Conservation (phyloP, 2,113 vertebrate genomes). For the Carettochelys insculpta region DNA sequence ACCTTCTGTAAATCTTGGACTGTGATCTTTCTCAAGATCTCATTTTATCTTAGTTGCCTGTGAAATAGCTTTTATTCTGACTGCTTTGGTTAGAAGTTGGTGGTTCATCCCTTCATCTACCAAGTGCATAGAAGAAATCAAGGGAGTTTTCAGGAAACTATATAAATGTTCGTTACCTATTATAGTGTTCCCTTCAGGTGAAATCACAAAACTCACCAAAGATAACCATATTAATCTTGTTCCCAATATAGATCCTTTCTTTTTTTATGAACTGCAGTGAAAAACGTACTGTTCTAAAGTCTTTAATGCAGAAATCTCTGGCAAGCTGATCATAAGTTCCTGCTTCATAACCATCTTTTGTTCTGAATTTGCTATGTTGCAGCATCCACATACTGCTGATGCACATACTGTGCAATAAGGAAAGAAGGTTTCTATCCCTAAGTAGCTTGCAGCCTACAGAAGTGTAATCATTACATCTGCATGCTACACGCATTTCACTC, state of each 20-base stretch:
- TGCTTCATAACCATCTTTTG: not conserved
- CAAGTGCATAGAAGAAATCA: slow-evolving; percentile 38
- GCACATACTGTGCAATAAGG: not conserved
- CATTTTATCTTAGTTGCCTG: not conserved
- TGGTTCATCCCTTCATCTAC: slow-evolving; percentile 52
- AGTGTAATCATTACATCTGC: not conserved
- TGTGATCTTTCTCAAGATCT: not conserved
- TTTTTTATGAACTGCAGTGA: not conserved
- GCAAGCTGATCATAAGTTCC: not conserved
- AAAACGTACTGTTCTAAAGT: not conserved
- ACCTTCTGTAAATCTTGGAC: not conserved
- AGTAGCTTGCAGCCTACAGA: not conserved
- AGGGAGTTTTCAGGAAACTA: slow-evolving; percentile 42
- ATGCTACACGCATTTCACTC: not conserved
- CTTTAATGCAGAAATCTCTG: not conserved
- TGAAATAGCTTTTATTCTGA: slow-evolving; percentile 11
- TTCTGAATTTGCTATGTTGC: not conserved
- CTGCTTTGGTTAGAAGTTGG: slow-evolving; percentile 42
- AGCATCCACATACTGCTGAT: not conserved
- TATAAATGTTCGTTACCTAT: slow-evolving; percentile 43
- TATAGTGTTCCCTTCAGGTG: slow-evolving; percentile 32
- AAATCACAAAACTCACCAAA: slow-evolving; percentile 41
- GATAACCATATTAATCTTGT: not conserved
- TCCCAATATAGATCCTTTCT: not conserved
- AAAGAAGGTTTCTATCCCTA: not conserved